phyloP scores from a whole-genome alignment of 2,113 vertebrate species.

The Tretioscincus oriximinensis region DNA sequence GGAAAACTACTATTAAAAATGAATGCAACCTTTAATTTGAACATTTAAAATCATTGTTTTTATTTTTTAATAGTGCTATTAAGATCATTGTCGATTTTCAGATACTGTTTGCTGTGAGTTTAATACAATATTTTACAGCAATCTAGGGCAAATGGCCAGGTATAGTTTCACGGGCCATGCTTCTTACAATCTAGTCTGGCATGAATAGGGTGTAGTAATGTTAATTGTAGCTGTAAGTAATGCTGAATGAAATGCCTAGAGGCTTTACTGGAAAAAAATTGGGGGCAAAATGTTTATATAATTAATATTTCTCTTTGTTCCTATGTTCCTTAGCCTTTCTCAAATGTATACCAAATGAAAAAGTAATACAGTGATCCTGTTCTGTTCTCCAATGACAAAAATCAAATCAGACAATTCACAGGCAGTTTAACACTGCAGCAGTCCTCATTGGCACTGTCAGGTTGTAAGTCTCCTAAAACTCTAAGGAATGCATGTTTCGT shows the following conservation, averaged over 20 bases:
- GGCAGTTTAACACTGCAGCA: background rate
- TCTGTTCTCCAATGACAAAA: background rate
- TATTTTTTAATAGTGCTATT: too few relatives aligned
- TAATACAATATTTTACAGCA: conserved; percentile 11
- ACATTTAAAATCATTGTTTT: too few relatives aligned
- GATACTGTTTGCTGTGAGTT: too few relatives aligned
- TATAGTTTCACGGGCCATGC: background rate
- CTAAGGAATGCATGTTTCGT: conserved; percentile 3
- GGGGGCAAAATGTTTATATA: background rate
- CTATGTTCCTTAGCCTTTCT: background rate
- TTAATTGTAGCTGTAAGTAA: conserved; percentile 18
- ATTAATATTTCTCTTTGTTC: conserved; percentile 22
- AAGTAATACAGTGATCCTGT: background rate
- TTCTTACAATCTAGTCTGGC: background rate
- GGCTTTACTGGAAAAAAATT: background rate
- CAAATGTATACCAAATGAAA: background rate
- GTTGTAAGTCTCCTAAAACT: conserved; percentile 20
- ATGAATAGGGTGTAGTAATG: background rate
- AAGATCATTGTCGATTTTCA: too few relatives aligned
- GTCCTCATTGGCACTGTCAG: background rate
- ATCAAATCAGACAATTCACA: conserved; percentile 9
- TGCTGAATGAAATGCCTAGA: conserved; percentile 36
- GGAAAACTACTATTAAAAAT: too few relatives aligned
- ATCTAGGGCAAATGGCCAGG: background rate
- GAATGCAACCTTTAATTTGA: too few relatives aligned